phyloP scores from a whole-genome alignment of 2,797 vertebrate species.

The Vespertilio murinus region DNA sequence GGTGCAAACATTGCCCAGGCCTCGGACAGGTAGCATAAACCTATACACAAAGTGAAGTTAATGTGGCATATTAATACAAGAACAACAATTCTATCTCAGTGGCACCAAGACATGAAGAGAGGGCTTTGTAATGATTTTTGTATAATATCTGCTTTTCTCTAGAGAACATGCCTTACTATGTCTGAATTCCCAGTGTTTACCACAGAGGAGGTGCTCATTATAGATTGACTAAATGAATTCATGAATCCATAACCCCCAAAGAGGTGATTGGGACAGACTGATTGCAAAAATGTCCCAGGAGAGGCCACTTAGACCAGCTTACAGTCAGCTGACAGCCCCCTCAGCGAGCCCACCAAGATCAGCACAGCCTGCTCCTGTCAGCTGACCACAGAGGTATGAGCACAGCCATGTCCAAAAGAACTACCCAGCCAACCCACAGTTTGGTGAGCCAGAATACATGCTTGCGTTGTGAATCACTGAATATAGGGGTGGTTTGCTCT shows the following conservation, averaged over 20 bases:
- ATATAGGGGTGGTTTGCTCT: neutral
- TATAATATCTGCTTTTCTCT: neutral
- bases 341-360: neutral
- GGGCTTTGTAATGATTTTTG: neutral
- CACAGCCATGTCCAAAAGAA: neutral
- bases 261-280: neutral
- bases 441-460: neutral
- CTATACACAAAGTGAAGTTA: neutral
- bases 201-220: neutral
- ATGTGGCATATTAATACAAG: neutral
- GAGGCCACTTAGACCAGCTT: no score
- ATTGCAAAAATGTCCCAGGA: neutral
- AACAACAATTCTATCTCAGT: neutral
- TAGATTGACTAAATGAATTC: neutral
- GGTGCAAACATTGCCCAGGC: neutral
- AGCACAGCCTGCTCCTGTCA: neutral
- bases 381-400: neutral
- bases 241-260: neutral
- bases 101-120: neutral
- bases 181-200: neutral
- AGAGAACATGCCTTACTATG: neutral
- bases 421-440: rapidly evolving
- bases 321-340: no score
- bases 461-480: neutral
- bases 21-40: neutral